Evolutionary conservation across 2,888 invertebrate species (phyloP).

Genomic region (Tetrapedia diversipes): DNA sequence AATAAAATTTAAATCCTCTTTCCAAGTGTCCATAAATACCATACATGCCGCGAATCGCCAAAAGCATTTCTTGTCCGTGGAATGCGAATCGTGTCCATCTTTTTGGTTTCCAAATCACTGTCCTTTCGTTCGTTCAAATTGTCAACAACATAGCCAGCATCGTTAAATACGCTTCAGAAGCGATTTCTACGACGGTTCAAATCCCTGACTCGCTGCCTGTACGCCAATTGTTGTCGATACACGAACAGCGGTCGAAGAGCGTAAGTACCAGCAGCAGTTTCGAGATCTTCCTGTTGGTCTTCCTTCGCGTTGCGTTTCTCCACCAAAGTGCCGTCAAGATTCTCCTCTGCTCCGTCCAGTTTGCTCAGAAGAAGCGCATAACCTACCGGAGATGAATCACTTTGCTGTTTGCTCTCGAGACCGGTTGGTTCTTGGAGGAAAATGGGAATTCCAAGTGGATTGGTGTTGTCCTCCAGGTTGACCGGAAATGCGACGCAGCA

Average conservation of each 20-base stretch:
- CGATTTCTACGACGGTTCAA: constrained; percentile 64
- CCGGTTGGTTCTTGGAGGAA: constrained; percentile 4
- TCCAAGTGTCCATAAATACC: neutral
- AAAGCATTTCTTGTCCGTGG: neutral
- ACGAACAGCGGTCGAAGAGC: constrained; percentile 80
- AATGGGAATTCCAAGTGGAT: constrained; percentile 24
- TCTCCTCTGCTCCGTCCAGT: neutral
- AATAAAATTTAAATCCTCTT: neutral
- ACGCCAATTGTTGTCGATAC: constrained; percentile 79
- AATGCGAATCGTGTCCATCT: neutral
- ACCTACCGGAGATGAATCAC: constrained; percentile 2
- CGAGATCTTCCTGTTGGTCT: constrained; percentile 70
- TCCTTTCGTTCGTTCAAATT: constrained; percentile 17
- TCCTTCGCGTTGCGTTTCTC: constrained; percentile 55
- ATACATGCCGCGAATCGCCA: neutral
- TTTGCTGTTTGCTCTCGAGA: neutral
- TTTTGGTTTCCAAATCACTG: constrained; percentile 30
- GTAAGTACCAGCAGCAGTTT: constrained; percentile 79
- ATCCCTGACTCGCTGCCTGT: constrained; percentile 76
- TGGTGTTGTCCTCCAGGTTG: constrained; percentile 3
- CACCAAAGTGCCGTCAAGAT: neutral
- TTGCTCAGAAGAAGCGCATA: constrained; percentile 16
- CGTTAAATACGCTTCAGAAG: constrained; percentile 38
- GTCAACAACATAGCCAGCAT: constrained; percentile 9
- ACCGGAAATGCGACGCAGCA: constrained; percentile 52